Evolutionary conservation across 2,888 invertebrate genomes (phyloP), one percentile per base, ranked within the genome.

Genomic region (Diadegma fenestrale): DNA sequence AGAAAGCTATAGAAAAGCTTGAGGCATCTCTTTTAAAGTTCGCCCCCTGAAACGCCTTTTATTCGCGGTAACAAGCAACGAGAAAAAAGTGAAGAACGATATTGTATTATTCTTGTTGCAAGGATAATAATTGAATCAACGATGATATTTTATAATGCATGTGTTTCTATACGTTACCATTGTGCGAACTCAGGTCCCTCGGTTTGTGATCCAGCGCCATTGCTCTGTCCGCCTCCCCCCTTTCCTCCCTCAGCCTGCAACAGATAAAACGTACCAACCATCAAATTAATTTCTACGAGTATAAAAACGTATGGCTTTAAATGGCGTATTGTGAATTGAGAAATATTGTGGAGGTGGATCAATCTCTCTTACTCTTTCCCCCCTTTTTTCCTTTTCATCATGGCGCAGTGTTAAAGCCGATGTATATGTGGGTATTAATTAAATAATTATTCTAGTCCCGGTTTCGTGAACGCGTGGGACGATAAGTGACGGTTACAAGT

Each of bases 171-270:
- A 85, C 94, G 95, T 96, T 95, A 98, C 98, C 97, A 95, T 98
- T 97, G 95, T 97, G 97, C 92, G 98, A 97, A 94, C 97, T 97
- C 92, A 96, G 95, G 94, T 98, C 98, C 94, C 97, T 96, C 88
- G 97, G 97, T 95, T 98, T 98, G 94, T 97, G 96, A 93, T 97
- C 98, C 94, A 97, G 95, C 83, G 96, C 97, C 94, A 97, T 95
- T 89, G 96, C 96, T 94, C 97, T 96, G 93, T 98, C 98, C 90
- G 96, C 96, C 93, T 98, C 98, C 85, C 97, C 97, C 94, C 98
- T 95, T 94, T 98, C 98, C 94, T 98, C 98, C 92, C 97, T 96
- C 95, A 98, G 96, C 96, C 98, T 97, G 96, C 82, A 96, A 96
- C 95, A 95, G 95, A 89, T 87, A 88, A 89, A 88, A 76, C 79